phyloP scores from a whole-genome alignment of 2,888 invertebrate genomes.

The Habrosyne pyritoides region DNA sequence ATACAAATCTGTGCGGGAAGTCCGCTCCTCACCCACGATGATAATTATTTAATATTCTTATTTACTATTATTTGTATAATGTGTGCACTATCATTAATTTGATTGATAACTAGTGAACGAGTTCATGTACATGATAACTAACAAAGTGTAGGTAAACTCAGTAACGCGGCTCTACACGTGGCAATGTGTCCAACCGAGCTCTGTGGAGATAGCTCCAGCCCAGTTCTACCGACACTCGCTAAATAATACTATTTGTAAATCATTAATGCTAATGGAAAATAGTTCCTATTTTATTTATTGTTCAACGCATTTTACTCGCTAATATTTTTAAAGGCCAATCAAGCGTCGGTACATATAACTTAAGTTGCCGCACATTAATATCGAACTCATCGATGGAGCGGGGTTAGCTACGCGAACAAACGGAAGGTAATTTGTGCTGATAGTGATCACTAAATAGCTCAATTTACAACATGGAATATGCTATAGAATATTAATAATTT shows the following conservation, averaged over 20 bases:
- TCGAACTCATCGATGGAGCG: background rate
- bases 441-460: background rate
- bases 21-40: background rate
- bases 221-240: background rate
- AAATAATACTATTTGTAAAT: background rate
- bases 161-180: too few species aligned
- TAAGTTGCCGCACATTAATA: background rate
- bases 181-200: too few species aligned
- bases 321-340: background rate
- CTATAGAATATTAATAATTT: background rate
- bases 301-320: background rate
- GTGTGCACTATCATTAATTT: background rate
- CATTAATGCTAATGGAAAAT: background rate
- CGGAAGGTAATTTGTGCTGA: conserved; percentile 9
- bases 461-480: background rate
- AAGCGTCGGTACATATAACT: background rate
- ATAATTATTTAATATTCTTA: background rate
- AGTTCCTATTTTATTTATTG: background rate
- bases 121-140: background rate
- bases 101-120: background rate
- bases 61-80: background rate
- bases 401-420: background rate
- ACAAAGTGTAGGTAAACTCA: background rate
- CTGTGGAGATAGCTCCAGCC: too few species aligned
- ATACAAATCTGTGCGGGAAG: background rate